Percentiles rank a stretch among this genome's conserved stretches.
Conservation (phyloP, 2,888 invertebrate species). For the Trisateles emortualis region DNA sequence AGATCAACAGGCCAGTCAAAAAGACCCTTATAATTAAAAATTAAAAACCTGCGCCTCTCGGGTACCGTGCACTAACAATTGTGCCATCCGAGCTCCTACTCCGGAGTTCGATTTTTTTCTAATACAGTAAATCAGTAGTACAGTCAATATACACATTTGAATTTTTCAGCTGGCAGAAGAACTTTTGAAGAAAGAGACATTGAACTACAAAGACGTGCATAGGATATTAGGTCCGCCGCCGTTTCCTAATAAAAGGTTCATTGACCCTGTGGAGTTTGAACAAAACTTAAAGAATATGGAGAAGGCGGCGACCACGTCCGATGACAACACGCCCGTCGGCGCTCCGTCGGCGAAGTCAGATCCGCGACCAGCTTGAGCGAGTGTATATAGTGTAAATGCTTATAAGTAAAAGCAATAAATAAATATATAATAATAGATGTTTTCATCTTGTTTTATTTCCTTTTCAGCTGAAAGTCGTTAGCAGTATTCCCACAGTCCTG, state of each 20-base stretch:
- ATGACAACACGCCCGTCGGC: constrained; percentile 41
- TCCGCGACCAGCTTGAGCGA: constrained; percentile 13
- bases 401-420: constrained; percentile 40
- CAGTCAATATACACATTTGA: not conserved
- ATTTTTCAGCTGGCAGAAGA: constrained; percentile 93
- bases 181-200: constrained; percentile 95
- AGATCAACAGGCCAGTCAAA: too few relatives aligned
- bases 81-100: too few relatives aligned
- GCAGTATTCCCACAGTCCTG: too few relatives aligned
- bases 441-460: constrained; percentile 14
- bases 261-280: constrained; percentile 94
- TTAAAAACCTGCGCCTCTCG: too few relatives aligned
- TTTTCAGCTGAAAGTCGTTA: too few relatives aligned
- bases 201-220: constrained; percentile 96
- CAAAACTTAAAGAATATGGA: constrained; percentile 79
- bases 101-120: not conserved
- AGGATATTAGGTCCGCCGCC: constrained; percentile 96
- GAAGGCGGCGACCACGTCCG: constrained; percentile 48
- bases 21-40: too few relatives aligned
- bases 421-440: constrained; percentile 47
- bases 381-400: constrained; percentile 42
- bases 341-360: constrained; percentile 69
- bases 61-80: too few relatives aligned
- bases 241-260: constrained; percentile 89
- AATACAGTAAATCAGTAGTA: too few relatives aligned